Evolutionary conservation across 2,888 invertebrate species (phyloP), one percentile per base, ranked within the genome.

Genomic region (Cryptophagus acutangulus): DNA sequence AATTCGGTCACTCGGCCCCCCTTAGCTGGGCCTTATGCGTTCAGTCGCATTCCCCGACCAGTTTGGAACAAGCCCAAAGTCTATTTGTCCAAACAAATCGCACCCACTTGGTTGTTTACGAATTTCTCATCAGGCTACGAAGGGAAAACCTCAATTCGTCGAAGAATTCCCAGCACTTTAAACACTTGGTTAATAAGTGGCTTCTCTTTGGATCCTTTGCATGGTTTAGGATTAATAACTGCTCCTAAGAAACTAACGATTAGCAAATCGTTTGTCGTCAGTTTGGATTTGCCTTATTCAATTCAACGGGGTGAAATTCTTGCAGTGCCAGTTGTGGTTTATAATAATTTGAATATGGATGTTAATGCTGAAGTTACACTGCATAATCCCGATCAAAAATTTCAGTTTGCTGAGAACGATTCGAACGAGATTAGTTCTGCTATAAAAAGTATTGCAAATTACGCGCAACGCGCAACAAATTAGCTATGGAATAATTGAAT

Each of bases 241-340:
- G 71, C 76, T 1, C 74, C 80, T 1, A 74, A 78, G 51, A 78
- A 77, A 69, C 70, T 81, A 36, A 78, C 81, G 72, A 88, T 91
- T 1, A 85, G 87, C 67, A 81, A 86, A 53, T 83, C 85, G 6
- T 89, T 97, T 65, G 87, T 88, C 51, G 79, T 95, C 29, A 81
- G 84, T 5, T 75, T 92, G 5, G 88, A 93, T 62, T 70, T 96
- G 34, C 97, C 97, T 0, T 86, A 88, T 55, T 83, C 87, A 0
- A 81, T 97, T 9, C 85, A 90, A 55, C 78, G 84, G 46, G 94
- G 93, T 15, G 99, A 99, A 74, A 83, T 87, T 5, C 77, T 97
- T 38, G 84, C 91, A 0, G 78, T 94, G 37, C 87, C 94, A 33
- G 82, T 90, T 8, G 83, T 89, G 2, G 79, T 96, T 5, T 90